These are phyloP conservation scores for Pyxicephalus adspersus DNA, from an alignment of 2,113 vertebrate species.

Conservation along the genomic window DNA sequence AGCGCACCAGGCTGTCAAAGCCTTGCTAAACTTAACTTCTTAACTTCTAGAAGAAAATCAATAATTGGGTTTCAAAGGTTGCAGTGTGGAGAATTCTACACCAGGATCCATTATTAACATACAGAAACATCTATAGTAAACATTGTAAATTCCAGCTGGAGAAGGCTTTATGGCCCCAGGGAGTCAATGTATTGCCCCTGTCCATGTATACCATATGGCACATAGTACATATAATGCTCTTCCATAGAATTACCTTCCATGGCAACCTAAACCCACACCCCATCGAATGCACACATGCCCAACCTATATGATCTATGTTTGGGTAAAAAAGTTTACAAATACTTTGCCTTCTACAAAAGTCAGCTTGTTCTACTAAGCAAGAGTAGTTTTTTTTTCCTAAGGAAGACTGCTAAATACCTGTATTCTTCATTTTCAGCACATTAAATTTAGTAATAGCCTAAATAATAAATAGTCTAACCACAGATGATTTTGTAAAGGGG, in stretches of 20 bases:
- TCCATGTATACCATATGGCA: conserved; percentile 7
- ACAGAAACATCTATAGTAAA: not conserved
- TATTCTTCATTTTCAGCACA: no score
- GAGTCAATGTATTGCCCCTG: not conserved
- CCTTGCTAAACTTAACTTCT: no score
- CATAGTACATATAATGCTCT: not conserved
- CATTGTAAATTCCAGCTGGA: not conserved
- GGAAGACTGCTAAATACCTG: no score
- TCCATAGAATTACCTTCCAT: not conserved
- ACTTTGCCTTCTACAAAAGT: no score
- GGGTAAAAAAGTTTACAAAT: no score
- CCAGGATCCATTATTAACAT: not conserved
- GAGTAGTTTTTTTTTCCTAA: no score
- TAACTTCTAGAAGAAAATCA: not conserved
- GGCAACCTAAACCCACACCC: not conserved
- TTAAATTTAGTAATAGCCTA: no score
- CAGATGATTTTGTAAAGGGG: no score
- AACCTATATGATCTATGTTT: no score
- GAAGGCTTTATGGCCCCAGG: not conserved
- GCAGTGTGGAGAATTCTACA: not conserved
- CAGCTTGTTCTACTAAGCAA: no score
- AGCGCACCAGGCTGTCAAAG: no score
- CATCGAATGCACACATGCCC: not conserved
- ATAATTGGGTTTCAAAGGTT: conserved; percentile 18
- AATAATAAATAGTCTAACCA: no score